Conservation (phyloP, 92 coral and sea anemone genomes). For the Montipora capitata region DNA sequence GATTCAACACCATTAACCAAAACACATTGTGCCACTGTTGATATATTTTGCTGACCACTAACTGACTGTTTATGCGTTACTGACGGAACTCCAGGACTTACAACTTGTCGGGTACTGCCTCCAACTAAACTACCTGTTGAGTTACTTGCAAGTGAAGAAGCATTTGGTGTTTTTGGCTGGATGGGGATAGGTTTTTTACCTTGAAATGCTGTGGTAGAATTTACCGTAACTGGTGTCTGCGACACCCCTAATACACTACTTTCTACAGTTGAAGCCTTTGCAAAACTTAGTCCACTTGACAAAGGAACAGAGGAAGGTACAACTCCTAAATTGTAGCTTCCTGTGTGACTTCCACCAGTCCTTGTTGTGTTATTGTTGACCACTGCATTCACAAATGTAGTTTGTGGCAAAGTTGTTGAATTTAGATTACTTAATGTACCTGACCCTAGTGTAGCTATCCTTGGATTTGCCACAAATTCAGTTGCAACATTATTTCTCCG, state of each 20-base stretch:
- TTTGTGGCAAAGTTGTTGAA: constrained; percentile 25
- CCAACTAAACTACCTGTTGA: constrained; percentile 17
- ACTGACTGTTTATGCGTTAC: constrained; percentile 35
- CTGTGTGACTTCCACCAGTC: constrained; percentile 3
- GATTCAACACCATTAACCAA: constrained; percentile 43
- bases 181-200: constrained; percentile 92
- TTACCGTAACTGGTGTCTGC: not conserved
- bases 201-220: constrained; percentile 70
- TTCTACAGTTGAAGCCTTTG: constrained; percentile 32
- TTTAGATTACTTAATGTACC: constrained; percentile 7
- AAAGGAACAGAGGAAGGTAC: constrained; percentile 43
- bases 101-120: constrained; percentile 22
- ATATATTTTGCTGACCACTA: constrained; percentile 20
- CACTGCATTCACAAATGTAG: constrained; percentile 28
- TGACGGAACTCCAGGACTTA: constrained; percentile 27
- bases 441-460: constrained; percentile 3
- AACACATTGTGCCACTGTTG: constrained; percentile 27
- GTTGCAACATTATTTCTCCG: not conserved
- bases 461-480: not conserved
- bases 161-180: constrained; percentile 86
- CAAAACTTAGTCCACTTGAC: constrained; percentile 51
- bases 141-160: constrained; percentile 49
- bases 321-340: constrained; percentile 18
- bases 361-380: constrained; percentile 28
- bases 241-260: constrained; percentile 22